Evolutionary conservation across 2,888 invertebrate species (phyloP).

Genomic region (Melanostoma mellinum): DNA sequence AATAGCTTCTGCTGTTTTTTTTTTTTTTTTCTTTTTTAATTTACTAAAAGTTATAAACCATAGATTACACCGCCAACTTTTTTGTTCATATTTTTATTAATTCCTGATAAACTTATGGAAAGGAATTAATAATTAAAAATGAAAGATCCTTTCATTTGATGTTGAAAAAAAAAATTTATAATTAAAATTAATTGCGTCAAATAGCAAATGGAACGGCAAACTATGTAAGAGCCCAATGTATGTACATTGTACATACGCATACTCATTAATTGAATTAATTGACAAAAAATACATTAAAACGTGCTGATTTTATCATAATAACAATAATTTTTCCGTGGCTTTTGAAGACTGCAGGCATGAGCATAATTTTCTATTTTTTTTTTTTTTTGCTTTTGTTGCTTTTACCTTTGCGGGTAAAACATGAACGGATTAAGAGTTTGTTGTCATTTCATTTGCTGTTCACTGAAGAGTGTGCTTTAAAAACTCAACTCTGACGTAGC

Average conservation of each 20-base stretch:
- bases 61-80: constrained; percentile 4
- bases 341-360: background rate
- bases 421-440: no score
- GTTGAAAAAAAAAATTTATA: constrained; percentile 37
- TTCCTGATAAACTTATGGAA: constrained; percentile 5
- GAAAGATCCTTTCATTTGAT: constrained; percentile 32
- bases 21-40: background rate
- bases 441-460: no score
- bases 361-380: constrained; percentile 2
- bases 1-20: constrained; percentile 3
- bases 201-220: background rate
- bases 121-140: constrained; percentile 38
- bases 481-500: no score
- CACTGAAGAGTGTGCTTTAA: no score
- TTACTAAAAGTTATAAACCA: constrained; percentile 5
- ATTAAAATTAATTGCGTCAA: constrained; percentile 41
- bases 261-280: constrained; percentile 41
- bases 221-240: background rate
- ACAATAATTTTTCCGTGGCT: background rate
- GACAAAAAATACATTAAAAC: constrained; percentile 10
- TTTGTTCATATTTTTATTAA: constrained; percentile 11
- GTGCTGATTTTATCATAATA: constrained; percentile 12
- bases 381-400: background rate
- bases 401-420: no score
- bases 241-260: background rate